phyloP scores from a whole-genome alignment of 1,140 invertebrate genomes.

The Drosophila repleta region DNA sequence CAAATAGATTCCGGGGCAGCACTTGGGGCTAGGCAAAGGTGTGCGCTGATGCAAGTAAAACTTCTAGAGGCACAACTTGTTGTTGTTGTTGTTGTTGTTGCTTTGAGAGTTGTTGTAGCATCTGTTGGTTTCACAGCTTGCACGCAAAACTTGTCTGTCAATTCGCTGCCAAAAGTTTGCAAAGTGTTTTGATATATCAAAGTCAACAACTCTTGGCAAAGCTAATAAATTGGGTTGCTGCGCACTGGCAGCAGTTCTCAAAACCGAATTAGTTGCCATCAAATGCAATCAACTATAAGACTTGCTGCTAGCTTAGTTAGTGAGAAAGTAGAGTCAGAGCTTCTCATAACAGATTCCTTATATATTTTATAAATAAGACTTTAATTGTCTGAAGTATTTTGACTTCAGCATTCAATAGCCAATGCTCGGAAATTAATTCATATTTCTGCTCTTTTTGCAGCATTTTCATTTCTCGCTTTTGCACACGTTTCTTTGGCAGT shows the following conservation, averaged over 20 bases:
- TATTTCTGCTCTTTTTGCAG: neutral
- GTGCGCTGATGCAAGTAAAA: neutral
- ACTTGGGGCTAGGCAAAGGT: neutral
- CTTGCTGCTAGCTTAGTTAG: conserved; percentile 3
- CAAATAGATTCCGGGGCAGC: neutral
- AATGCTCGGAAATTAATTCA: neutral
- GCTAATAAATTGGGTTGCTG: conserved; percentile 20
- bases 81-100: conserved; percentile 12
- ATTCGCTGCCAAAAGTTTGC: conserved; percentile 23
- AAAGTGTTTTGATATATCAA: conserved; percentile 37
- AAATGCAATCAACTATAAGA: conserved; percentile 11
- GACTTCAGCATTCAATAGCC: neutral
- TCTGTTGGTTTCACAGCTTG: neutral
- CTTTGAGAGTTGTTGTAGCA: conserved; percentile 19
- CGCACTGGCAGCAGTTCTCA: neutral
- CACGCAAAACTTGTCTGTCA: conserved; percentile 23
- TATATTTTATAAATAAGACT: too few relatives aligned
- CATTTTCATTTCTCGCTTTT: neutral
- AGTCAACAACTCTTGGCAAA: conserved; percentile 14
- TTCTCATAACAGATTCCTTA: too few relatives aligned
- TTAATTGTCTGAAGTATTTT: too few relatives aligned
- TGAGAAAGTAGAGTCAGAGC: neutral
- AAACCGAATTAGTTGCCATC: conserved; percentile 13
- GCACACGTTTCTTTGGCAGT: conserved; percentile 3
- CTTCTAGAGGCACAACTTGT: conserved; percentile 14